phyloP scores from a whole-genome alignment of 2,888 invertebrate genomes.

The Philonicus albiceps region DNA sequence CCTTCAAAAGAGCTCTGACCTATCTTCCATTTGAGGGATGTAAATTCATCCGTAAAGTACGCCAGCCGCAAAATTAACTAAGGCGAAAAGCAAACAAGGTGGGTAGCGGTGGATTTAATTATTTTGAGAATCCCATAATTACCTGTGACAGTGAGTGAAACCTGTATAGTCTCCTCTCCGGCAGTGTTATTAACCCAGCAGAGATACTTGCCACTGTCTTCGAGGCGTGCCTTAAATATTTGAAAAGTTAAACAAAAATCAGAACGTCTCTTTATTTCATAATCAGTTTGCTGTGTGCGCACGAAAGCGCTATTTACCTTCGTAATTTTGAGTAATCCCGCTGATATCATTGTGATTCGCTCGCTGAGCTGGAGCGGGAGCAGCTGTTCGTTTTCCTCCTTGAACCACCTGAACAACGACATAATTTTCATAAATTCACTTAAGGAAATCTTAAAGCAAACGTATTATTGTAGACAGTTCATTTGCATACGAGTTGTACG shows the following conservation, averaged over 20 bases:
- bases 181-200: slow-evolving; percentile 92
- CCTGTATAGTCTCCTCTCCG: slow-evolving; percentile 81
- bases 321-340: slow-evolving; percentile 73
- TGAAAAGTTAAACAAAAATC: slow-evolving; percentile 27
- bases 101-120: neutral
- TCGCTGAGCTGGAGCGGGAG: slow-evolving; percentile 74
- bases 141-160: slow-evolving; percentile 81
- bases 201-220: slow-evolving; percentile 86
- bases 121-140: slow-evolving; percentile 45
- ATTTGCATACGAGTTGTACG: slow-evolving; percentile 30
- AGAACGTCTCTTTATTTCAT: neutral
- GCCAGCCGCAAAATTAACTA: neutral
- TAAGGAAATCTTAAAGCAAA: slow-evolving; percentile 31
- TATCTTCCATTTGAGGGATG: neutral
- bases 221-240: slow-evolving; percentile 65
- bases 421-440: slow-evolving; percentile 40
- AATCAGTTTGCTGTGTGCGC: slow-evolving; percentile 5
- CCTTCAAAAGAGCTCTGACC: neutral
- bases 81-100: neutral
- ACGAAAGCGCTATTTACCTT: slow-evolving; percentile 62
- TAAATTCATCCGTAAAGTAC: neutral
- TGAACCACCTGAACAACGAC: slow-evolving; percentile 71
- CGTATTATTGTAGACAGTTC: slow-evolving; percentile 18
- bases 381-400: slow-evolving; percentile 75
- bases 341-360: slow-evolving; percentile 68